Percentiles rank a stretch among this genome's conserved stretches.
Evolutionary conservation across 2,113 vertebrate species (phyloP).

Genomic region (Chloebia gouldiae): DNA sequence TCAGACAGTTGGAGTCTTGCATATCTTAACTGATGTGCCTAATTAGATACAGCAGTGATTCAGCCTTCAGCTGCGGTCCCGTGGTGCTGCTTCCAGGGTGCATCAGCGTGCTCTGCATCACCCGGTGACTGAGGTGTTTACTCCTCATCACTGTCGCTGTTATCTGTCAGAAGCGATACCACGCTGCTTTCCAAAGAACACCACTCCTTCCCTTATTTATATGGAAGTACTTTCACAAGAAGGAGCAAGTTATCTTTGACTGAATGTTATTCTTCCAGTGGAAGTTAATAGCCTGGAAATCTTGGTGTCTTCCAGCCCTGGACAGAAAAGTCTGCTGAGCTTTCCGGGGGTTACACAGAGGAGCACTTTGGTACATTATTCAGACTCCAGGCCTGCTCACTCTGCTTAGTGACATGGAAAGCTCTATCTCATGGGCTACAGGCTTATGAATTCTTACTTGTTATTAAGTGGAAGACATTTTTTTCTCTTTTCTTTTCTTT

Average conservation of each 20-base stretch:
- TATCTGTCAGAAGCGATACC: constrained; percentile 22
- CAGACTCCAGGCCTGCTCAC: background rate
- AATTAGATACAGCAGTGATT: constrained; percentile 39
- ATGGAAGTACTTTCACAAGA: background rate
- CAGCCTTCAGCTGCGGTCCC: background rate
- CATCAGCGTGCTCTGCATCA: background rate
- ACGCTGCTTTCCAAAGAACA: background rate
- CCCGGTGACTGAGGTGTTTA: constrained; percentile 22
- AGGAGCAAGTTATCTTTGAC: background rate
- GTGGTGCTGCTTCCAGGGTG: background rate
- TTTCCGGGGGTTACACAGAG: background rate
- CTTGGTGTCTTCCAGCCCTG: background rate
- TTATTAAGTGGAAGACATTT: background rate
- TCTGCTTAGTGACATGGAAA: background rate
- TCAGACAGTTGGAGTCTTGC: background rate
- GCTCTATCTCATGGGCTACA: background rate
- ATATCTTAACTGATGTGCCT: constrained; percentile 20
- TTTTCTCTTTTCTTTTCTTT: background rate
- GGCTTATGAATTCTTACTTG: background rate
- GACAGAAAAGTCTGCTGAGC: background rate
- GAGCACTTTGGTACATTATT: background rate
- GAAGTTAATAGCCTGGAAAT: constrained; percentile 3
- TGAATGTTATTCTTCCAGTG: background rate
- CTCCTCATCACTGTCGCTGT: background rate
- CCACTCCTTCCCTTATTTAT: background rate